Conservation (phyloP, 2,797 vertebrate genomes). For the Neoniphon sammara region DNA sequence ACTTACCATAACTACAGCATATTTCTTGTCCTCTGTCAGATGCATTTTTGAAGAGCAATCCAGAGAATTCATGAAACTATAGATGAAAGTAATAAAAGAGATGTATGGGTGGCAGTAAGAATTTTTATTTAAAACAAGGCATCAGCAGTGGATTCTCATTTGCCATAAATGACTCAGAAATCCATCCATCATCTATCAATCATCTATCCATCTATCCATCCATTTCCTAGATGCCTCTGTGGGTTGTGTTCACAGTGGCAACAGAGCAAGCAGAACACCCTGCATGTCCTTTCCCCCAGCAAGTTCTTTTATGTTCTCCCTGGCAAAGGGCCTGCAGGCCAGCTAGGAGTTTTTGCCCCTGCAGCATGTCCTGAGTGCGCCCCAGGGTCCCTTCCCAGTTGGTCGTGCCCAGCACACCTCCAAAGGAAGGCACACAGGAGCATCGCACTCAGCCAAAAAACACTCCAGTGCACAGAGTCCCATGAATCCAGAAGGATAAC, state of each 20-base stretch:
- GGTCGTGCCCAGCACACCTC: not conserved
- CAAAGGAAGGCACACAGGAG: slow-evolving; percentile 23
- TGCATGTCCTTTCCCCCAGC: too few relatives aligned
- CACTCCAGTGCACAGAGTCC: too few relatives aligned
- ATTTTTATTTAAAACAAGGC: slow-evolving; percentile 13
- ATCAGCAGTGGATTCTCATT: slow-evolving; percentile 47
- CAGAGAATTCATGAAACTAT: slow-evolving; percentile 47
- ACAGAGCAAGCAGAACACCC: too few relatives aligned
- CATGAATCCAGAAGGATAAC: too few relatives aligned
- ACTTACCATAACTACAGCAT: slow-evolving; percentile 66
- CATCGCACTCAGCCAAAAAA: too few relatives aligned
- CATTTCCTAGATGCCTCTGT: too few relatives aligned
- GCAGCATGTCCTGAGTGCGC: not conserved
- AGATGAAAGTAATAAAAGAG: slow-evolving; percentile 18
- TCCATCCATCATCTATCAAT: slow-evolving; percentile 24
- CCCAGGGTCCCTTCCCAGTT: slow-evolving; percentile 5
- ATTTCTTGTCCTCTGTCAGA: slow-evolving; percentile 49
- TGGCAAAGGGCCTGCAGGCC: not conserved
- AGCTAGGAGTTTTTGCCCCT: slow-evolving; percentile 2
- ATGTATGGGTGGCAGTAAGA: not conserved
- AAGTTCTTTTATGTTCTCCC: too few relatives aligned
- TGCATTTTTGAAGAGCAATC: slow-evolving; percentile 41
- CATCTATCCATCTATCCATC: too few relatives aligned
- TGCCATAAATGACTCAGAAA: slow-evolving; percentile 34
- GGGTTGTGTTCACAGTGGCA: too few relatives aligned